Evolutionary conservation across 2,888 invertebrate genomes (phyloP), one percentile per base, ranked within the genome.

Genomic region (Maniola hyperantus): DNA sequence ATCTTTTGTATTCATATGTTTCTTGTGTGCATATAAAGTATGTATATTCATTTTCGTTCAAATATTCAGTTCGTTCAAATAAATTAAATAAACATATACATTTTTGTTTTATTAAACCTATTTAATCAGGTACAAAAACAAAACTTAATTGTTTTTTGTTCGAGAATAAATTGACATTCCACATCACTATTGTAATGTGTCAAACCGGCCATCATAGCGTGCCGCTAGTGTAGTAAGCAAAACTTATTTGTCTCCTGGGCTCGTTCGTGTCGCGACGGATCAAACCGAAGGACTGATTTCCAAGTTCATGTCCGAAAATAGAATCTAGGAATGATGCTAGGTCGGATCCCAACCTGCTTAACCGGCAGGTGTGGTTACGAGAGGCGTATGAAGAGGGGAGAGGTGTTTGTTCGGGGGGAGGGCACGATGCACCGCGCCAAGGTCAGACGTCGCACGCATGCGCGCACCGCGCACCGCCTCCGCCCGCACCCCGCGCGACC

Each of bases 371-470:
- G 89, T 83, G 83, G 83, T 82, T 80, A 81, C 81, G 76, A 77
- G 82, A 79, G 79, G 82, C 75, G 77, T 77, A 78, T 78, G 79
- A 77, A 76, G 79, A 69, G 79, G 74, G 79, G 83, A 78, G 80
- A 79, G 81, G 80, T 79, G 79, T 78, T 76, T 72, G 80, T 76
- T 73, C 72, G 76, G 71, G 73, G 74, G 72, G 71, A 72, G 74
- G 71, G 72, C 91, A 89, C 87, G 89, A 85, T 91, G 91, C 91
- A 91, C 86, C 88, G 87, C 86, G 80, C 85, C 91, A 91, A 91
- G 90, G 89, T 90, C 90, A 90, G 83, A 82, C 85, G 83, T 76
- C 82, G 87, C 88, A 86, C 91, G 90, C 91, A 90, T 91, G 91
- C 91, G 90, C 82, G 79, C 76, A 77, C 74, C 77, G 72, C 75